Percentiles rank a stretch among this genome's conserved stretches.
Conservation (phyloP, 2,797 vertebrate genomes). For the Acanthurus leucopareius region DNA sequence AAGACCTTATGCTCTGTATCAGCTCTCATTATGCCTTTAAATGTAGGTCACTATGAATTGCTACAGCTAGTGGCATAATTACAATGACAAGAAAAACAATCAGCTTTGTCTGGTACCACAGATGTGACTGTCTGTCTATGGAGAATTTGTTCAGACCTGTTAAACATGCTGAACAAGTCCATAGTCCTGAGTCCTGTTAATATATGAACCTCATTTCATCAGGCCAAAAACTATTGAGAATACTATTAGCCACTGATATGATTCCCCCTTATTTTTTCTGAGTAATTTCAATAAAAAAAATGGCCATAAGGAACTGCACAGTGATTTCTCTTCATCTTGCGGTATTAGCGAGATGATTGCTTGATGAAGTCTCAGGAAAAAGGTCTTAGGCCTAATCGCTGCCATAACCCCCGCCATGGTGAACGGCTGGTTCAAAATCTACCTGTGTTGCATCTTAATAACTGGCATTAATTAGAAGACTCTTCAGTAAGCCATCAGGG, state of each 20-base stretch:
- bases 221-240: not conserved
- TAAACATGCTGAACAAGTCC: not conserved
- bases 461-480: not conserved
- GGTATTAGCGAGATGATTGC: slow-evolving; percentile 11
- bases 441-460: slow-evolving; percentile 11
- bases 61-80: not conserved
- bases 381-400: not conserved
- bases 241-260: slow-evolving; percentile 6
- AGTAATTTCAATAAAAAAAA: slow-evolving; percentile 22
- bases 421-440: not conserved
- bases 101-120: not conserved
- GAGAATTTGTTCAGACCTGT: not conserved
- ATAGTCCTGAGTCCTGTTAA: not conserved
- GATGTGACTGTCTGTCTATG: not conserved
- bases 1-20: not conserved
- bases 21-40: not conserved
- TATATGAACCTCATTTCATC: slow-evolving; percentile 9
- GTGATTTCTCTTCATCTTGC: not conserved
- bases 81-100: not conserved
- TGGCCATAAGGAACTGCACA: not conserved
- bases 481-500: not conserved
- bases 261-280: not conserved
- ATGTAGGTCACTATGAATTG: slow-evolving; percentile 1
- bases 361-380: not conserved
- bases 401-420: slow-evolving; percentile 8